Evolutionary conservation across 2,888 invertebrate species (phyloP).

Genomic region (Phengaris alcon): DNA sequence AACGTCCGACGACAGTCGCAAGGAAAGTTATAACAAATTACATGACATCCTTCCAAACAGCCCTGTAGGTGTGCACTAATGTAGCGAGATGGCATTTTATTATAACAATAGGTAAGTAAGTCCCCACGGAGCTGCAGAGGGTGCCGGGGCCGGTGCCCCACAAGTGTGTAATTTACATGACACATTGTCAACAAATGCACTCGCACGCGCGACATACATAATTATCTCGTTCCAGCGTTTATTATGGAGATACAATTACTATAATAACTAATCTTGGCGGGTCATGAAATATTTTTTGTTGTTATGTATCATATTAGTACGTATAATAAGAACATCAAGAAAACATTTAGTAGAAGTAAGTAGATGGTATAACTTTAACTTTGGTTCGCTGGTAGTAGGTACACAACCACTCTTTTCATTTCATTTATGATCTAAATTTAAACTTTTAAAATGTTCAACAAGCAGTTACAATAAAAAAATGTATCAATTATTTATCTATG

Average conservation of each 20-base stretch:
- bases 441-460: no score
- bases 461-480: no score
- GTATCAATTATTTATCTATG: no score
- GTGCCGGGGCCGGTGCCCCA: slow-evolving; percentile 44
- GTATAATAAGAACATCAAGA: no score
- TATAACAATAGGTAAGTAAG: slow-evolving; percentile 67
- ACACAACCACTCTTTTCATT: no score
- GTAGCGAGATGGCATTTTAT: slow-evolving; percentile 71
- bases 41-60: neutral
- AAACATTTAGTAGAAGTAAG: no score
- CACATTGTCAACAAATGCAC: slow-evolving; percentile 62
- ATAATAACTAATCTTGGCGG: slow-evolving; percentile 9
- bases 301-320: neutral
- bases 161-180: slow-evolving; percentile 69
- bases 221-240: slow-evolving; percentile 38
- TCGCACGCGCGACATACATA: slow-evolving; percentile 54
- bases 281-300: neutral
- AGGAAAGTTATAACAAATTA: neutral
- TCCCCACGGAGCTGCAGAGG: slow-evolving; percentile 47
- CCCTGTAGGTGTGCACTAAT: slow-evolving; percentile 47
- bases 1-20: no score
- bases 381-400: no score
- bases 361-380: no score
- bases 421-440: no score
- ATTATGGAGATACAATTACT: slow-evolving; percentile 23